Conservation (phyloP, 2,113 vertebrate species). For the Dipodomys spectabilis region DNA sequence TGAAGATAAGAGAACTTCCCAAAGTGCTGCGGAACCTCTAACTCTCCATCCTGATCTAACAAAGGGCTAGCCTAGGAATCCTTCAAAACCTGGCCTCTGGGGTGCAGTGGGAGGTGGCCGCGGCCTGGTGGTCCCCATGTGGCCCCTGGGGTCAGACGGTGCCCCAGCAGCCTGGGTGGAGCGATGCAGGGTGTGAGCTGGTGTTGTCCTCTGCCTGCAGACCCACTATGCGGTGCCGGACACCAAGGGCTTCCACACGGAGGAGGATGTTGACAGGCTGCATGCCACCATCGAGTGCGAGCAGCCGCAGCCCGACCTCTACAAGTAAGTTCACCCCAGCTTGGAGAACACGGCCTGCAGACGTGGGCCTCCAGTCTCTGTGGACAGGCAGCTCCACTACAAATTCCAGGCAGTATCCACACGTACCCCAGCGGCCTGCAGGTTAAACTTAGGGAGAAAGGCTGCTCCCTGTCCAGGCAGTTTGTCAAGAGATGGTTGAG, state of each 20-base stretch:
- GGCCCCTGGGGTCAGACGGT: too few relatives aligned
- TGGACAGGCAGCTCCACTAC: background rate
- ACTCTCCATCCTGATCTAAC: too few relatives aligned
- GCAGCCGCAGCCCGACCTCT: conserved; percentile 98
- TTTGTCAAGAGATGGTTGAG: background rate
- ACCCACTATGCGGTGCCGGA: conserved; percentile 97
- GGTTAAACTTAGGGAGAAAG: background rate
- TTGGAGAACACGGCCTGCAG: too few relatives aligned
- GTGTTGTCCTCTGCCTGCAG: conserved; percentile 82
- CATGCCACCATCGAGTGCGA: conserved; percentile 98
- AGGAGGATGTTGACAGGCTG: conserved; percentile 91
- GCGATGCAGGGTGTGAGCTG: background rate
- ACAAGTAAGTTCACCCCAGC: conserved; percentile 90
- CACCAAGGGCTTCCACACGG: conserved; percentile 95
- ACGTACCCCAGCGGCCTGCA: too few relatives aligned
- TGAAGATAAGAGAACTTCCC: background rate
- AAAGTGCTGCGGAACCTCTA: too few relatives aligned
- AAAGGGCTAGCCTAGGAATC: too few relatives aligned
- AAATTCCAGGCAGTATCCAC: too few relatives aligned
- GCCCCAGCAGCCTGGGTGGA: too few relatives aligned
- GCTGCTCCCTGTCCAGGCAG: background rate
- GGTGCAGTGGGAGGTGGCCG: too few relatives aligned
- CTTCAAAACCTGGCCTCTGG: too few relatives aligned
- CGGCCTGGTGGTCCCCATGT: background rate
- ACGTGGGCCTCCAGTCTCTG: too few relatives aligned